Conservation (phyloP, 1,140 invertebrate species). For the Lepidostoma basale region DNA sequence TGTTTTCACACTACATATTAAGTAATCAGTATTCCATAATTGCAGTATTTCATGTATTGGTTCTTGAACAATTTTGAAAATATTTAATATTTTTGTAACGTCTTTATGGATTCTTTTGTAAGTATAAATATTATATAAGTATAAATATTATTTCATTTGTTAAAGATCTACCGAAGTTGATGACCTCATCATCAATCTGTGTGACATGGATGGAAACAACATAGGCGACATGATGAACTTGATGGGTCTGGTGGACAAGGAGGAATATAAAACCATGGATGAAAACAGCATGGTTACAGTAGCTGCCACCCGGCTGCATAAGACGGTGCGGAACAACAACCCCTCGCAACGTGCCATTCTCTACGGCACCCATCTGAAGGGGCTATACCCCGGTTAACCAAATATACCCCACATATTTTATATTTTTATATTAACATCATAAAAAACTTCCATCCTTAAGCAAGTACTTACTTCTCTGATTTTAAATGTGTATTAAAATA, state of each 20-base stretch:
- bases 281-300: neutral
- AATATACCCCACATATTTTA: no score
- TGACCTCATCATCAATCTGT: neutral
- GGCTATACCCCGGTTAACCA: conserved; percentile 9
- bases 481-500: no score
- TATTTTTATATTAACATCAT: no score
- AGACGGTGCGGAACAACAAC: neutral
- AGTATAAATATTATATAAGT: neutral
- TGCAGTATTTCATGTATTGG: neutral
- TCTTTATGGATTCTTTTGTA: neutral
- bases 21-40: neutral
- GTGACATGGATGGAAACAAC: neutral
- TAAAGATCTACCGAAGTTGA: neutral
- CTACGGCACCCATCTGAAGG: neutral
- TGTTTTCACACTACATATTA: neutral
- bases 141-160: neutral
- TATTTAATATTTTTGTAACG: neutral
- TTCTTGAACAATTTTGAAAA: neutral
- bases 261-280: neutral
- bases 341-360: neutral
- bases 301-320: neutral
- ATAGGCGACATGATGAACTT: neutral
- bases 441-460: no score
- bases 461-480: no score
- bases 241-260: neutral